Evolutionary conservation across 2,888 invertebrate species (phyloP), one percentile per base, ranked within the genome.

Genomic region (Eupithecia dodoneata): DNA sequence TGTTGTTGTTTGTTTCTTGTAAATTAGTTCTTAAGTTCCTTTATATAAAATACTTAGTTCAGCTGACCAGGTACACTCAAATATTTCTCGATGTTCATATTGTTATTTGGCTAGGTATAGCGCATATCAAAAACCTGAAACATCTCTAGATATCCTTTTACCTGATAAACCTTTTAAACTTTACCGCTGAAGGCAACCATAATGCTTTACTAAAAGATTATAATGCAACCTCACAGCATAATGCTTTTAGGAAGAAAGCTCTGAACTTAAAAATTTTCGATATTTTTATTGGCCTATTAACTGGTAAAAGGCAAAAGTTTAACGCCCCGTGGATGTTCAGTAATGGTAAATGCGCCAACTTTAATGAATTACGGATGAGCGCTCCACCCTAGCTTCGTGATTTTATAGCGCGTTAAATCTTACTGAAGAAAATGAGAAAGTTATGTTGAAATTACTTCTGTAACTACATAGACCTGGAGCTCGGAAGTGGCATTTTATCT

Each of bases 331-430:
- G 85, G 90, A 88, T 90, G 89, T 89, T 85, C 87, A 87, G 91
- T 91, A 92, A 91, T 90, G 90, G 89, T 89, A 87, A 91, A 91
- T 87, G 91, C 87, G 91, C 90, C 87, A 92, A 93, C 89, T 92
- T 93, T 92, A 93, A 94, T 94, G 91, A 94, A 94, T 93, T 93
- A 93, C 92, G 92, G 91, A 92, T 92, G 92, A 92, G 88, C 90
- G 87, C 88, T 89, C 88, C 89, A 81, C 90, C 91, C 87, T 88
- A 88, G 90, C 91, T 92, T 90, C 88, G 87, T 90, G 90, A 91
- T 91, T 93, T 93, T 93, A 93, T 91, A 87, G 89, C 85, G 87
- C 88, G 87, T 88, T 92, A 90, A 91, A 92, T 91, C 89, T 91
- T 89, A 86, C 87, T 85, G 84, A 86, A 86, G 87, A 88, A 90